These are phyloP conservation scores for Pseudomyrmex gracilis DNA, from an alignment of 1,140 invertebrate genomes.

Conservation along the genomic window DNA sequence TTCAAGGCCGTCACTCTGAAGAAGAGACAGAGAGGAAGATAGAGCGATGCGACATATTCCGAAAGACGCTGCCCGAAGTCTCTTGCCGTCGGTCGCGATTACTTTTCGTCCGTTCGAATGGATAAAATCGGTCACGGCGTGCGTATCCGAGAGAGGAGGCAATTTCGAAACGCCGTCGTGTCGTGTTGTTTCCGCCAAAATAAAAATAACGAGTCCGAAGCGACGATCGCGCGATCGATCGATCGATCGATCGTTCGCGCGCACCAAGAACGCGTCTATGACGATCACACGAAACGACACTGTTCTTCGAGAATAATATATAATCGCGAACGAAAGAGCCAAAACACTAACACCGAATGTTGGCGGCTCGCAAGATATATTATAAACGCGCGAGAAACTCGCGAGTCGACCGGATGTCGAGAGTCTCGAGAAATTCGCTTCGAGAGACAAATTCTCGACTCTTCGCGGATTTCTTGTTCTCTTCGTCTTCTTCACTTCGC, in stretches of 20 bases:
- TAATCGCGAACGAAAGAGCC: slow-evolving; percentile 32
- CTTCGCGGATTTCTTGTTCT: slow-evolving; percentile 6
- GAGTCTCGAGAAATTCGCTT: neutral
- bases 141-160: neutral
- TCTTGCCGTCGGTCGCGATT: neutral
- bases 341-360: slow-evolving; percentile 41
- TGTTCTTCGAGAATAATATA: slow-evolving; percentile 32
- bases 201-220: neutral
- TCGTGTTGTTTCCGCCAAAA: neutral
- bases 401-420: neutral
- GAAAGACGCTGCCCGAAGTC: neutral
- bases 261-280: slow-evolving; percentile 2
- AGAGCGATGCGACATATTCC: neutral
- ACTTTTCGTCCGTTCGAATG: neutral
- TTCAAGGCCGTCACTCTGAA: slow-evolving; percentile 10
- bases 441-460: slow-evolving; percentile 10
- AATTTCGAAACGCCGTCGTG: neutral
- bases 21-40: neutral
- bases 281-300: slow-evolving; percentile 28
- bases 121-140: neutral
- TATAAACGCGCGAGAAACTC: neutral
- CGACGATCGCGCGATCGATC: slow-evolving; percentile 13
- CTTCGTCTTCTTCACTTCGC: neutral
- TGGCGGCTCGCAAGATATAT: neutral
- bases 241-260: neutral